Percentiles rank a stretch among this genome's conserved stretches.
Evolutionary conservation across 2,797 vertebrate genomes (phyloP).

Genomic region (Vultur gryphus): DNA sequence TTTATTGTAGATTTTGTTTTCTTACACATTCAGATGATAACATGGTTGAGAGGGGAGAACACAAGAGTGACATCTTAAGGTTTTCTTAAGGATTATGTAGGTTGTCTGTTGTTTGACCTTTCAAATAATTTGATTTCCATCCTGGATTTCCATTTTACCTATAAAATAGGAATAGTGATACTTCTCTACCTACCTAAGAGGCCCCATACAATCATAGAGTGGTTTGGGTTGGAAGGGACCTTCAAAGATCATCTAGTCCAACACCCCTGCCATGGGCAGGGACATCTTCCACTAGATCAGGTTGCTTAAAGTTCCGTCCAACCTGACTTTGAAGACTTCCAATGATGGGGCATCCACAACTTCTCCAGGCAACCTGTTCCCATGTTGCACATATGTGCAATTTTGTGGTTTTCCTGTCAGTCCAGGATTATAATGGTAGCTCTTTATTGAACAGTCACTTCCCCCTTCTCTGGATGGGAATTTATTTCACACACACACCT

Average conservation of each 20-base stretch:
- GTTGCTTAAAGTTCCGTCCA: background rate
- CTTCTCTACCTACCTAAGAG: background rate
- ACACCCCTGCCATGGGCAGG: background rate
- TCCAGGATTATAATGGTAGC: background rate
- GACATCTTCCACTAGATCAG: background rate
- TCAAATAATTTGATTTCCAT: background rate
- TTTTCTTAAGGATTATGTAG: background rate
- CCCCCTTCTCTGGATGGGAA: background rate
- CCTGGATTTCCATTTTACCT: background rate
- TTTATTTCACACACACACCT: background rate
- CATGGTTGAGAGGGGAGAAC: background rate
- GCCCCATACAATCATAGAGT: background rate
- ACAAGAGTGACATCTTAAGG: background rate
- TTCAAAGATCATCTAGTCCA: background rate
- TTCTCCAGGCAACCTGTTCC: background rate
- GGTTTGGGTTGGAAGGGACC: background rate
- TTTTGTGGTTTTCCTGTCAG: background rate
- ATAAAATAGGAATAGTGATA: background rate
- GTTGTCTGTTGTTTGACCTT: background rate
- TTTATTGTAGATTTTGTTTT: background rate
- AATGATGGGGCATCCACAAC: background rate
- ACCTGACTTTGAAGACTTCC: background rate
- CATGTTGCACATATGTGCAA: accelerated
- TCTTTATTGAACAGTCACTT: background rate
- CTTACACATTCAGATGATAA: background rate